These are phyloP conservation scores for Blera fallax DNA, from an alignment of 2,888 invertebrate species.

Conservation along the genomic window DNA sequence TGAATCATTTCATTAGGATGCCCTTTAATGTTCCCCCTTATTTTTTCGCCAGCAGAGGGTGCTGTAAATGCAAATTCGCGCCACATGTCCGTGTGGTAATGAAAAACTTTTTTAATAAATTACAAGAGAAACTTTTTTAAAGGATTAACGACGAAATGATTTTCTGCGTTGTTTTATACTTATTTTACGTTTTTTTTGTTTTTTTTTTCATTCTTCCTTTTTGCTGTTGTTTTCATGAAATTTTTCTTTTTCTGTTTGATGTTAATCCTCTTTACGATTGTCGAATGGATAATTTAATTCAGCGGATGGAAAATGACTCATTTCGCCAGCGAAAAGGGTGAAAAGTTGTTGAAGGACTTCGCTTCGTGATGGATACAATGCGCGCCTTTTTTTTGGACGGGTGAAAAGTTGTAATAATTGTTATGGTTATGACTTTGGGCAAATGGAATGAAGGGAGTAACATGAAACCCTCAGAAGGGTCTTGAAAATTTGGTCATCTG, in stretches of 20 bases:
- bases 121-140: constrained; percentile 17
- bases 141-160: constrained; percentile 17
- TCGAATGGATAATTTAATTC: constrained; percentile 16
- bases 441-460: neutral
- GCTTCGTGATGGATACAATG: constrained; percentile 14
- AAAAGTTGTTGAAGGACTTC: constrained; percentile 28
- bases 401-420: constrained; percentile 32
- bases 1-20: constrained; percentile 15
- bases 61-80: constrained; percentile 3
- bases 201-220: neutral
- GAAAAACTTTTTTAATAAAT: constrained; percentile 31
- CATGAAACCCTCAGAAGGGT: neutral
- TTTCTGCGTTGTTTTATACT: neutral
- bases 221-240: neutral
- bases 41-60: neutral
- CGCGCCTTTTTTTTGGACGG: neutral
- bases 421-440: constrained; percentile 43
- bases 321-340: constrained; percentile 31
- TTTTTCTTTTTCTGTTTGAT: constrained; percentile 1
- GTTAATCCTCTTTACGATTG: constrained; percentile 28
- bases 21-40: neutral
- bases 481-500: neutral
- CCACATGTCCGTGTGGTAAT: constrained; percentile 15
- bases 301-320: constrained; percentile 25
- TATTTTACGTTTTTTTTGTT: too few species aligned